Evolutionary conservation across 2,113 vertebrate genomes (phyloP).

Genomic region (Lepus americanus): DNA sequence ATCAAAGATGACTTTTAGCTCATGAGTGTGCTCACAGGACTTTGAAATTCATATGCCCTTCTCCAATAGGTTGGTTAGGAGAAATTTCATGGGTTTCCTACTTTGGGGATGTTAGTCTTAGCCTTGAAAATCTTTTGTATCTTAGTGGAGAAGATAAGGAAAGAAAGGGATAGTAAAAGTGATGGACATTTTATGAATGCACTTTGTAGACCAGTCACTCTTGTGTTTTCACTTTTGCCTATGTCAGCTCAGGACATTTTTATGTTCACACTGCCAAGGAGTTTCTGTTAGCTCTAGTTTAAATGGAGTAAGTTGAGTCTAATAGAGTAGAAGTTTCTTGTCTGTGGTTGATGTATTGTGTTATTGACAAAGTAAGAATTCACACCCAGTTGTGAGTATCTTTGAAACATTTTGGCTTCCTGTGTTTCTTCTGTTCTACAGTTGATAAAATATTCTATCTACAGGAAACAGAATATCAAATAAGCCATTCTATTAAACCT

Average conservation of each 20-base stretch:
- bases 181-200: neutral
- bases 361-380: neutral
- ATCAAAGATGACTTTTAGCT: conserved; percentile 70
- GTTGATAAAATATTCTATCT: neutral
- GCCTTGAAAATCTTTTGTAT: neutral
- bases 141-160: neutral
- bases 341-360: neutral
- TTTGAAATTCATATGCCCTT: conserved; percentile 45
- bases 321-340: neutral
- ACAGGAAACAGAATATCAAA: neutral
- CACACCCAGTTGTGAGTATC: neutral
- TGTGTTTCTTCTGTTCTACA: neutral
- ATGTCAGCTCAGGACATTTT: neutral
- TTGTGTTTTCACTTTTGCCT: neutral
- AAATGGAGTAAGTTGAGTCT: neutral
- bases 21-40: neutral
- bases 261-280: neutral
- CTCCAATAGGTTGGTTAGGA: neutral
- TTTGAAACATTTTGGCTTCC: neutral
- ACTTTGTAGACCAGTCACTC: neutral
- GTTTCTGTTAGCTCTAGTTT: neutral
- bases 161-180: neutral
- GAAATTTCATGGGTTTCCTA: neutral
- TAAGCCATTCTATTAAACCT: neutral
- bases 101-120: neutral